phyloP scores from a whole-genome alignment of 2,797 vertebrate genomes.

The Schizopygopsis pylzovi region DNA sequence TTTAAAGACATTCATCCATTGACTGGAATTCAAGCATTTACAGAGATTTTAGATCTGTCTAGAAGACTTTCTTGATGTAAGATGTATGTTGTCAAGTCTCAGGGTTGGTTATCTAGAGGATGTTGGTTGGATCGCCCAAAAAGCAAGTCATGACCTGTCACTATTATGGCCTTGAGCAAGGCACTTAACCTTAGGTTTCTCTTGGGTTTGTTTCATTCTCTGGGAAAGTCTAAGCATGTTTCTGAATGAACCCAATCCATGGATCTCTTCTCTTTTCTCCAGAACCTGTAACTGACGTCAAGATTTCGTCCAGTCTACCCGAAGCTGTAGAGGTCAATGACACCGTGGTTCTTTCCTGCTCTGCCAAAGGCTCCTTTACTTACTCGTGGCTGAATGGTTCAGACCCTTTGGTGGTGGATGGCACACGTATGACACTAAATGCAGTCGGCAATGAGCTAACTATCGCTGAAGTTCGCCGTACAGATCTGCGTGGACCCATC shows the following conservation, averaged over 20 bases:
- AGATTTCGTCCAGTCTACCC: conserved; percentile 35
- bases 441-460: conserved; percentile 51
- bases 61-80: background rate
- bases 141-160: conserved; percentile 9
- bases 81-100: background rate
- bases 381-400: conserved; percentile 70
- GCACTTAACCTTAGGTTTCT: conserved; percentile 1
- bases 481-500: conserved; percentile 66
- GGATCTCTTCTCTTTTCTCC: conserved; percentile 26
- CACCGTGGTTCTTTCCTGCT: conserved; percentile 71
- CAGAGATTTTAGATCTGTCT: background rate
- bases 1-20: background rate
- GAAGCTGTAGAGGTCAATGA: conserved; percentile 67
- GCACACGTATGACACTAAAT: background rate
- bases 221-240: conserved; percentile 3
- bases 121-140: background rate
- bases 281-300: conserved; percentile 68
- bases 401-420: background rate
- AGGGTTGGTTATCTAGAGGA: background rate
- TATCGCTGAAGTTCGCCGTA: conserved; percentile 59
- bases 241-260: background rate
- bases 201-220: background rate
- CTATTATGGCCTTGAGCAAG: conserved; percentile 14
- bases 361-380: conserved; percentile 67
- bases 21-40: background rate